phyloP scores from a whole-genome alignment of 2,113 vertebrate genomes.

The Phycodurus eques region DNA sequence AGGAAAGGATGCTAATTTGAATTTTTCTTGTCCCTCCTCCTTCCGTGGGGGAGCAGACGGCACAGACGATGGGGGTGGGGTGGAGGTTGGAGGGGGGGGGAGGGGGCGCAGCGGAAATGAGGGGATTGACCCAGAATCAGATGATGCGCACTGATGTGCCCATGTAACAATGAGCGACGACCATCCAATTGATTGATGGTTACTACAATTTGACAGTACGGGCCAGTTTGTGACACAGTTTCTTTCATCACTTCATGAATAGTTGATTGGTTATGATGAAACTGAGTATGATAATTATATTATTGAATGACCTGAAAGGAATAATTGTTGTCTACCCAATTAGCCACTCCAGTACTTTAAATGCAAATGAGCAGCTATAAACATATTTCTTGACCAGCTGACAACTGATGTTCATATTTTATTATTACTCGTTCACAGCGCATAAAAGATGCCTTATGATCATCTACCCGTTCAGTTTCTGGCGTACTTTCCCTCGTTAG shows the following conservation, averaged over 20 bases:
- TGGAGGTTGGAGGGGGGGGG: neutral
- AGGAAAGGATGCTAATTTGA: slow-evolving; percentile 58
- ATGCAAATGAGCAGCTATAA: too few relatives aligned
- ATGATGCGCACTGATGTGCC: slow-evolving; percentile 56
- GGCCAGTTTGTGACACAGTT: slow-evolving; percentile 7
- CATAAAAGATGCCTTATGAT: too few relatives aligned
- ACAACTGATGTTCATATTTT: too few relatives aligned
- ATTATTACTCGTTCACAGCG: too few relatives aligned
- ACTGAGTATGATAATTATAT: neutral
- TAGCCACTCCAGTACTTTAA: too few relatives aligned
- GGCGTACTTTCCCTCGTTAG: too few relatives aligned
- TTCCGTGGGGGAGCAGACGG: slow-evolving; percentile 35
- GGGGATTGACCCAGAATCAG: slow-evolving; percentile 68
- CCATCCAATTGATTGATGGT: slow-evolving; percentile 29
- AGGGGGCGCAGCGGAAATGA: slow-evolving; percentile 23
- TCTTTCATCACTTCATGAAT: neutral
- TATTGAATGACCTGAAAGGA: neutral
- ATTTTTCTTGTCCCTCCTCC: slow-evolving; percentile 35
- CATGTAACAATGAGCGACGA: slow-evolving; percentile 39
- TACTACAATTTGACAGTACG: slow-evolving; percentile 18
- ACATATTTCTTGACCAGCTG: too few relatives aligned
- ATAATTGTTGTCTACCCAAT: too few relatives aligned
- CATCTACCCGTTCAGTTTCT: too few relatives aligned
- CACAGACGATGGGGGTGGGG: neutral
- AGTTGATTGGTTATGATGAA: neutral